Conservation (phyloP, 2,888 invertebrate species). For the Lumbricus terrestris region DNA sequence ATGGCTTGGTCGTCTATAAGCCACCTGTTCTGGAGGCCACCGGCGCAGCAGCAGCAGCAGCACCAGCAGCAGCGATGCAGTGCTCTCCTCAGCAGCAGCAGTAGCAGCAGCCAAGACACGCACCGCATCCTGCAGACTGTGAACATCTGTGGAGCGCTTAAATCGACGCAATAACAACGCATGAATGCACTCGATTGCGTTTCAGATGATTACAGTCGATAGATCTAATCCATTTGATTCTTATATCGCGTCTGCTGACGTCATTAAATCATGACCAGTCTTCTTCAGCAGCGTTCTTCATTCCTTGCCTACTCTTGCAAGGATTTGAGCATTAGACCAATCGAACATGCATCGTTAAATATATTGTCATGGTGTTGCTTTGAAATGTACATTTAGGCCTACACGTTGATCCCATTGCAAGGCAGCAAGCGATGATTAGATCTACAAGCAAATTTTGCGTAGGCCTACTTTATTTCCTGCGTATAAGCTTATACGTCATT, state of each 20-base stretch:
- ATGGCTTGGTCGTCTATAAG: background rate
- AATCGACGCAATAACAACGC: no score
- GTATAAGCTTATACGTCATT: no score
- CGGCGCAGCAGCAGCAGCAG: background rate
- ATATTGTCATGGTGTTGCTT: background rate
- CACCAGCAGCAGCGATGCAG: background rate
- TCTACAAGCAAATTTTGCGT: no score
- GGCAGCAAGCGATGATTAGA: no score
- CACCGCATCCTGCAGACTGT: background rate
- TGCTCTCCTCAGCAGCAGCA: no score
- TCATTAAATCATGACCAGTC: background rate
- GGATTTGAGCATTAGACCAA: background rate
- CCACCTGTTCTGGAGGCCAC: background rate
- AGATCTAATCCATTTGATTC: background rate
- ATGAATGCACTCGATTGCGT: background rate
- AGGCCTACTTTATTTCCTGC: no score
- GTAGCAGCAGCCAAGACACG: background rate
- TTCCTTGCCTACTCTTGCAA: background rate
- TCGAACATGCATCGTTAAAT: background rate
- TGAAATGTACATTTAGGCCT: background rate
- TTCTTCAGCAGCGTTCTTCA: background rate
- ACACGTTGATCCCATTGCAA: no score
- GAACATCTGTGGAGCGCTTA: background rate
- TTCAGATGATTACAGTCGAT: constrained; percentile 3
- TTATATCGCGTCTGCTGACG: background rate